phyloP scores from a whole-genome alignment of 2,888 invertebrate genomes.

The Sycophila texana region DNA sequence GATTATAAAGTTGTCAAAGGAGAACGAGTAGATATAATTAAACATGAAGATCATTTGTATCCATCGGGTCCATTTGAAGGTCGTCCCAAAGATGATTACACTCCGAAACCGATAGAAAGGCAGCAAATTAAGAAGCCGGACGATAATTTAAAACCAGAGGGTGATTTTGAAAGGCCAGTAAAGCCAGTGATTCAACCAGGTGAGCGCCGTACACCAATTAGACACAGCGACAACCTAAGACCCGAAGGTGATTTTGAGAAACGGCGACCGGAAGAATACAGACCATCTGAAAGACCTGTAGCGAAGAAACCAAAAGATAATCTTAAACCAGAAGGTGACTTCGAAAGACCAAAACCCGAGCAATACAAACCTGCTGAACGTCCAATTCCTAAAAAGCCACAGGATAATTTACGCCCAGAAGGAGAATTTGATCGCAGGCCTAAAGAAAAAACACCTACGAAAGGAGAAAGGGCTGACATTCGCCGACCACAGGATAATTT shows the following conservation, averaged over 20 bases:
- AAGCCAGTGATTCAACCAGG: constrained; percentile 63
- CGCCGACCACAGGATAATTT: constrained; percentile 73
- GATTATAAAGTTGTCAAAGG: constrained; percentile 78
- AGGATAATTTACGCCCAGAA: constrained; percentile 75
- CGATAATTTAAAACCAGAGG: constrained; percentile 74
- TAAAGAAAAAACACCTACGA: constrained; percentile 70
- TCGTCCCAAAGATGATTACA: constrained; percentile 66
- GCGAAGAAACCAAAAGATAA: constrained; percentile 76
- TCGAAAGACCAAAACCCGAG: constrained; percentile 66
- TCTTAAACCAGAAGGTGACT: constrained; percentile 79
- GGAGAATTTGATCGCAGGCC: constrained; percentile 77
- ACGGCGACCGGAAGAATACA: constrained; percentile 67
- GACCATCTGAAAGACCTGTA: constrained; percentile 73
- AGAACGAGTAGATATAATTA: constrained; percentile 77
- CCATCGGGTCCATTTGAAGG: constrained; percentile 73
- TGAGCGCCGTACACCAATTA: constrained; percentile 69
- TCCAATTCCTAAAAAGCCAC: constrained; percentile 72
- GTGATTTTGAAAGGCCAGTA: constrained; percentile 78
- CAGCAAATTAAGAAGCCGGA: constrained; percentile 62
- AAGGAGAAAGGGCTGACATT: constrained; percentile 70
- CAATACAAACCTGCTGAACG: constrained; percentile 72
- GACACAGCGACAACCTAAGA: constrained; percentile 77
- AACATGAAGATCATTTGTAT: constrained; percentile 79
- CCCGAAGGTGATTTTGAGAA: constrained; percentile 68
- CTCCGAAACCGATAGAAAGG: constrained; percentile 72